These are phyloP conservation scores for Gopherus evgoodei DNA, from an alignment of 2,113 vertebrate species.

Conservation along the genomic window DNA sequence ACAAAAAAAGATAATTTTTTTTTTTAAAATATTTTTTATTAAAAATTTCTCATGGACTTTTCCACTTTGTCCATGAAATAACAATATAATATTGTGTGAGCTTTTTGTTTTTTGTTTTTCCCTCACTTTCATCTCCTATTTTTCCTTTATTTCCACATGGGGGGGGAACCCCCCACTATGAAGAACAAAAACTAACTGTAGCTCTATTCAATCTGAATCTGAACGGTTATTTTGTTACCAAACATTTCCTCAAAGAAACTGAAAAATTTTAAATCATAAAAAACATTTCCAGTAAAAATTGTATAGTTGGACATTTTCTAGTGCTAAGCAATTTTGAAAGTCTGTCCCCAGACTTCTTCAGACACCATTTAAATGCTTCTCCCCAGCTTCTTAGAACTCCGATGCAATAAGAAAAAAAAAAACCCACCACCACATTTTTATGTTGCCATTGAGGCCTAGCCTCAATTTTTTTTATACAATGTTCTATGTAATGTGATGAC, in stretches of 20 bases:
- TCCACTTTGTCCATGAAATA: neutral
- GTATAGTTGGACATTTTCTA: neutral
- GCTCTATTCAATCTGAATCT: neutral
- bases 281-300: neutral
- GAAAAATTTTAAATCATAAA: neutral
- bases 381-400: neutral
- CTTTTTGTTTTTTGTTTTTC: neutral
- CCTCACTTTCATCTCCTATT: neutral
- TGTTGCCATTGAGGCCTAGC: neutral
- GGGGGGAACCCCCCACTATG: neutral
- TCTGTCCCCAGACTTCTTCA: neutral
- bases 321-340: neutral
- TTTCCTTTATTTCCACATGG: neutral
- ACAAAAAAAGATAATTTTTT: neutral
- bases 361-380: neutral
- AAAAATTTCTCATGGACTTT: neutral
- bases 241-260: neutral
- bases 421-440: neutral
- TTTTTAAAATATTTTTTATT: too few species aligned
- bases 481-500: slow-evolving; percentile 48
- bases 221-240: neutral
- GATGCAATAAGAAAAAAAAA: neutral
- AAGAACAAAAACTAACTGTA: neutral
- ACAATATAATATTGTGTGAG: neutral
- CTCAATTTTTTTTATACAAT: slow-evolving; percentile 1